Base-by-base conservation (phyloP, 92 coral and sea anemone genomes). In the Blastomussa wellsi region DNA sequence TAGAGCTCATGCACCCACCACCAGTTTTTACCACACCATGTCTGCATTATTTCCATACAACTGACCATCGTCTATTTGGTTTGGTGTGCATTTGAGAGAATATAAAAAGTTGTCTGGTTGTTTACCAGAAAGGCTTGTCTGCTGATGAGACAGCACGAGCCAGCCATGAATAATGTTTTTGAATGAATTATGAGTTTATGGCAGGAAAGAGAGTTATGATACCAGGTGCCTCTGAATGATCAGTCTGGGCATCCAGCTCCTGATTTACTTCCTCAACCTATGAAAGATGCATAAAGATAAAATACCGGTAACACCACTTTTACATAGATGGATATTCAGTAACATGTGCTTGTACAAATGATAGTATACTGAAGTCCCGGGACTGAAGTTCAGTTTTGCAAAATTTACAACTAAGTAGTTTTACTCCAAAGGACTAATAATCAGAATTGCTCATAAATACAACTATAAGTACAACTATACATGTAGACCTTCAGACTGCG, bases 181-280 rank as follows among this genome's bases (percentile, higher is more conserved):
- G 53, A 83, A 83, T 83, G 53, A 83, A 83, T 83, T 13, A 52
- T 53, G 80, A 8, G 79, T 74, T 74, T 42, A 44, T 31, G 36
- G 36, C 38, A 74, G 62, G 77, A 66, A 85, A 65, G 62, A 85
- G 48, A 26, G 82, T 76, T 67, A 47, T 38, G 65, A 85, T 85
- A 85, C 88, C 83, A 76, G 75, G 75, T 66, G 88, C 76, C 69
- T 67, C 88, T 66, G 82, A 41, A 44, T 76, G 62, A 41, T 85
- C 88, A 77, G 62, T 85, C 88, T 74, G 82, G 69, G 17, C 51
- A 57, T 78, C 82, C 71, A 78, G 12, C 71, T 53, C 88, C 82
- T 84, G 82, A 65, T 84, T 74, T 75, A 75, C 83, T 85, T 76
- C 83, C 78, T 76, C 83, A 85, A 77, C 88, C 88, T 85, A 85